phyloP scores from a whole-genome alignment of 2,113 vertebrate species.

The Nycticryphes semicollaris region DNA sequence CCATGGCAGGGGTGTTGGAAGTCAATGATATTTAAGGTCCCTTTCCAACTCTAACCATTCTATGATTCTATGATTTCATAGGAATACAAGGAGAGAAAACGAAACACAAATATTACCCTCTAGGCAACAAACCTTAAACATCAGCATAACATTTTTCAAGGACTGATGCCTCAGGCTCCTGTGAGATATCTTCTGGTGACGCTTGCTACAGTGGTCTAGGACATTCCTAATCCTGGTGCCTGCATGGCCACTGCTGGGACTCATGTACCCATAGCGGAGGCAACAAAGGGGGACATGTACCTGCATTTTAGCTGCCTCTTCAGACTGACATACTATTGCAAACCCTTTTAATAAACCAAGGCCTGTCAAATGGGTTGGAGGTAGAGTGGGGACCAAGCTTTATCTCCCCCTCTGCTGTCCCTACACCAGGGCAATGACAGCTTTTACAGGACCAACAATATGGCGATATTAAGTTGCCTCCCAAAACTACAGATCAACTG shows the following conservation, averaged over 20 bases:
- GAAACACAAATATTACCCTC: accelerated
- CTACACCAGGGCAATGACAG: background rate
- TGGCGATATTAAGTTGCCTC: background rate
- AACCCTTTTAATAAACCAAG: background rate
- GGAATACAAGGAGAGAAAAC: background rate
- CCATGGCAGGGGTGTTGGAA: no score
- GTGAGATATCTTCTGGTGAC: background rate
- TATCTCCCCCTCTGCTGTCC: accelerated
- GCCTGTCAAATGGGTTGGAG: background rate
- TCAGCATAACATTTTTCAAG: background rate
- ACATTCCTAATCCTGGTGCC: background rate
- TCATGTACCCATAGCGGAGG: accelerated
- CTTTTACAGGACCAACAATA: background rate
- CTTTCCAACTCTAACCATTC: no score
- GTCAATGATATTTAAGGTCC: no score
- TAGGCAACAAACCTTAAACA: background rate
- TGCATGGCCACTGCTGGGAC: background rate
- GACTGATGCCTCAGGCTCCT: background rate
- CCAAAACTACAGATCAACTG: background rate
- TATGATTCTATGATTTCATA: background rate
- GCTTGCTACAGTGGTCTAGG: background rate
- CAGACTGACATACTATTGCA: background rate
- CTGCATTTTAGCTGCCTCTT: background rate
- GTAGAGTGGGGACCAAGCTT: background rate
- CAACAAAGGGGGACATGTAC: background rate